Evolutionary conservation across 1,140 invertebrate species (phyloP).

Genomic region (Ectropis grisescens): DNA sequence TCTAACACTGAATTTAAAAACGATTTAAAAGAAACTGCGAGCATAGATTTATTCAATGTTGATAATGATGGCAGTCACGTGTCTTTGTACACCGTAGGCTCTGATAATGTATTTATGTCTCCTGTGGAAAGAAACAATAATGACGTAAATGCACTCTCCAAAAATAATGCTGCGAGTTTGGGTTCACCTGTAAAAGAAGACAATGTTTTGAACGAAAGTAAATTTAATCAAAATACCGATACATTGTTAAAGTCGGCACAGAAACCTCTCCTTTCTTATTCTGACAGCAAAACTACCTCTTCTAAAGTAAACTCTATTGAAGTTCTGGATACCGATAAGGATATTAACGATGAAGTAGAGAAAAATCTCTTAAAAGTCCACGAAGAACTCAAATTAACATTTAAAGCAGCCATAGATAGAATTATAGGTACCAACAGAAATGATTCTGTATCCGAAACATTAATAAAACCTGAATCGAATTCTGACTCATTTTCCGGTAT

Average conservation of each 20-base stretch:
- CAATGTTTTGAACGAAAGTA: too few species aligned
- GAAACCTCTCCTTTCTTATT: conserved; percentile 37
- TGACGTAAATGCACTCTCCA: conserved; percentile 2
- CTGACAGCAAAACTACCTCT: conserved; percentile 20
- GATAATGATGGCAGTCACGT: conserved; percentile 30
- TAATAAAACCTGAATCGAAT: too few species aligned
- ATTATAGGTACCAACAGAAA: conserved; percentile 26
- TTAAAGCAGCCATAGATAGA: conserved; percentile 47
- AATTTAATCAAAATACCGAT: too few species aligned
- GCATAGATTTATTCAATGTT: conserved; percentile 26
- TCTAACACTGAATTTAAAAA: conserved; percentile 32
- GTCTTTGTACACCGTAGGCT: conserved; percentile 40
- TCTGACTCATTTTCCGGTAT: too few species aligned
- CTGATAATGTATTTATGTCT: conserved; percentile 40
- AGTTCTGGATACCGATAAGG: too few species aligned
- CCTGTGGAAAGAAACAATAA: conserved; percentile 29
- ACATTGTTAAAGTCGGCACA: too few species aligned
- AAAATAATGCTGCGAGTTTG: too few species aligned
- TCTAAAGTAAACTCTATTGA: conserved; percentile 9
- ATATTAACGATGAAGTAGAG: conserved; percentile 31
- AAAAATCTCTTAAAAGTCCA: conserved; percentile 44
- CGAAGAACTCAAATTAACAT: conserved; percentile 44
- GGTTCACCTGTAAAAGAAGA: too few species aligned
- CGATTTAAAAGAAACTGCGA: conserved; percentile 46
- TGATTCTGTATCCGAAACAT: too few species aligned